Evolutionary conservation across 2,888 invertebrate species (phyloP).

Genomic region (Podotricha telesiphe): DNA sequence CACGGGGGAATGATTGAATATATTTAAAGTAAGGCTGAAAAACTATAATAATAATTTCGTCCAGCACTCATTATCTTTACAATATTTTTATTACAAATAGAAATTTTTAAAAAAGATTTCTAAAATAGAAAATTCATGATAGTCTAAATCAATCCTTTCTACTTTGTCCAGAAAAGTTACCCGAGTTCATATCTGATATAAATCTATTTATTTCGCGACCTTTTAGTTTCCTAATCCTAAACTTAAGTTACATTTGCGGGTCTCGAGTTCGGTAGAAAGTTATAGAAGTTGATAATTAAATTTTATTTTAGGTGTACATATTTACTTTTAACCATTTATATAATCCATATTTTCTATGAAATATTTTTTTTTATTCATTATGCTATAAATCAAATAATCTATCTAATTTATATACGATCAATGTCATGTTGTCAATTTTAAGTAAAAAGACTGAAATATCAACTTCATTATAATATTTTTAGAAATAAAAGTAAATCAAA

Average conservation of each 20-base stretch:
- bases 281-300: conserved; percentile 58
- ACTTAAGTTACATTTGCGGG: conserved; percentile 50
- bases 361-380: not conserved
- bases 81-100: too few relatives aligned
- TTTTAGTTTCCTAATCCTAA: conserved; percentile 46
- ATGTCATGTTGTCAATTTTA: too few relatives aligned
- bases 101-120: too few relatives aligned
- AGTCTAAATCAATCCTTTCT: not conserved
- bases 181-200: conserved; percentile 14
- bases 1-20: too few relatives aligned
- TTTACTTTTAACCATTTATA: conserved; percentile 67
- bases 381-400: not conserved
- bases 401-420: too few relatives aligned
- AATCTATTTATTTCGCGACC: conserved; percentile 34
- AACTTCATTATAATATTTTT: too few relatives aligned
- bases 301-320: conserved; percentile 58
- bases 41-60: too few relatives aligned
- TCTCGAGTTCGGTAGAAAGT: conserved; percentile 49
- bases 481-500: too few relatives aligned
- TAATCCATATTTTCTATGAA: not conserved
- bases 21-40: too few relatives aligned
- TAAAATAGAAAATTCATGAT: conserved; percentile 7
- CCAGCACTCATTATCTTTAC: too few relatives aligned
- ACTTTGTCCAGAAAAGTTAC: conserved; percentile 5
- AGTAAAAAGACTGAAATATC: too few relatives aligned